phyloP scores from a whole-genome alignment of 2,113 vertebrate species.

The Mesoclemmys tuberculata region DNA sequence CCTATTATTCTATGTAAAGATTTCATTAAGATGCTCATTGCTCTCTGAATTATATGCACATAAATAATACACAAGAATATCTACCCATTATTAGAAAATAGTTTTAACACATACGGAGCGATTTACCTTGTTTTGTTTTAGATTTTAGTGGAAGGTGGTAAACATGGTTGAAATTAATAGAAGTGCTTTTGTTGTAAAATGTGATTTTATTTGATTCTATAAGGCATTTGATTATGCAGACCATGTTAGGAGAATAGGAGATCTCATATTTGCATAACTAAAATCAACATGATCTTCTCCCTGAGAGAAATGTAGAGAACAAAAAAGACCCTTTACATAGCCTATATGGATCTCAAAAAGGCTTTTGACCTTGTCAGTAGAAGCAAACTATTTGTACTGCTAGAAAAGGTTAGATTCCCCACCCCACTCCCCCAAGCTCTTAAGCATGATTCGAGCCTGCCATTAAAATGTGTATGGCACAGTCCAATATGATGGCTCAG shows the following conservation, averaged over 20 bases:
- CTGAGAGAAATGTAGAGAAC: too few relatives aligned
- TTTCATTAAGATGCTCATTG: slow-evolving; percentile 71
- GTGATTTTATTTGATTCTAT: neutral
- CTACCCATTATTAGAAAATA: slow-evolving; percentile 51
- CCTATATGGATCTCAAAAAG: too few relatives aligned
- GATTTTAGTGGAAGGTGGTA: neutral
- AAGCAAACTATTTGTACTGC: too few relatives aligned
- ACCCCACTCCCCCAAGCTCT: too few relatives aligned
- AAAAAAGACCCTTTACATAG: too few relatives aligned
- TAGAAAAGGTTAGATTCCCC: too few relatives aligned
- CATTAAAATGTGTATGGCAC: too few relatives aligned
- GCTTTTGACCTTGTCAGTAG: too few relatives aligned
- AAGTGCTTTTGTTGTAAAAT: neutral
- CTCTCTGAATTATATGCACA: slow-evolving; percentile 52
- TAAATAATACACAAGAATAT: slow-evolving; percentile 65
- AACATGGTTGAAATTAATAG: slow-evolving; percentile 3
- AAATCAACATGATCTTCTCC: neutral
- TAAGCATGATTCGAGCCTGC: too few relatives aligned
- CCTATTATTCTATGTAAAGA: slow-evolving; percentile 33
- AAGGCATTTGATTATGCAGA: neutral
- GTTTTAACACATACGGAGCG: slow-evolving; percentile 37
- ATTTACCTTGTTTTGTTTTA: slow-evolving; percentile 49
- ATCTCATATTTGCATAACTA: neutral
- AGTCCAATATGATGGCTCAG: too few relatives aligned
- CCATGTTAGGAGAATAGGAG: neutral